Evolutionary conservation across 2,888 invertebrate species (phyloP).

Genomic region (Perdita meconis): DNA sequence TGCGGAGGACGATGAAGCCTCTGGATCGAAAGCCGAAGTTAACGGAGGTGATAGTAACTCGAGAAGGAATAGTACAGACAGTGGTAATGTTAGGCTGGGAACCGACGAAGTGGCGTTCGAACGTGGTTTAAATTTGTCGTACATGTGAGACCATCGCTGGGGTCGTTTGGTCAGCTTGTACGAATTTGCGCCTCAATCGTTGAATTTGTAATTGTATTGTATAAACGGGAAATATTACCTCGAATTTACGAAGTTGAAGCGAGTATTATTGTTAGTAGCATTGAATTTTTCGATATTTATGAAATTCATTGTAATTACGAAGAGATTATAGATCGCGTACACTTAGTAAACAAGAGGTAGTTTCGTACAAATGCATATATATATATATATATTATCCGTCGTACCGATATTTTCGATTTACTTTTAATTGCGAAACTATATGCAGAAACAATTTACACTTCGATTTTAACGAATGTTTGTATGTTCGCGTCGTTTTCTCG

Average conservation of each 20-base stretch:
- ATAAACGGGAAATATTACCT: constrained; percentile 43
- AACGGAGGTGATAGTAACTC: constrained; percentile 82
- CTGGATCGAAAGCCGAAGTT: constrained; percentile 75
- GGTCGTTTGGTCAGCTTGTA: too few relatives aligned
- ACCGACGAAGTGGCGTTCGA: constrained; percentile 81
- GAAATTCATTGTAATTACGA: constrained; percentile 54
- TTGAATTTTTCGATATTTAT: constrained; percentile 75
- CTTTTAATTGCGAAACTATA: not conserved
- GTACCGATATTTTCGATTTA: constrained; percentile 30
- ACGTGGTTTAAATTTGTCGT: constrained; percentile 79
- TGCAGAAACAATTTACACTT: constrained; percentile 6
- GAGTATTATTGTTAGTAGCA: constrained; percentile 62
- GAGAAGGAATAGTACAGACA: constrained; percentile 80
- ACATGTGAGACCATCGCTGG: constrained; percentile 81
- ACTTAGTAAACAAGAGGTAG: constrained; percentile 42
- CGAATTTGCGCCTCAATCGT: constrained; percentile 2
- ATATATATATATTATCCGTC: constrained; percentile 23
- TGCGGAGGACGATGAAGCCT: constrained; percentile 62
- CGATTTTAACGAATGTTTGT: constrained; percentile 30
- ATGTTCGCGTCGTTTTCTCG: constrained; percentile 57
- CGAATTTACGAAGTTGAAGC: constrained; percentile 43
- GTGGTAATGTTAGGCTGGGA: constrained; percentile 78
- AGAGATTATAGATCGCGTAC: constrained; percentile 42
- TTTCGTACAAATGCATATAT: constrained; percentile 34
- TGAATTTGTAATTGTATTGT: constrained; percentile 35